Base-by-base conservation (phyloP, 2,113 vertebrate species). In the Myotis davidii region DNA sequence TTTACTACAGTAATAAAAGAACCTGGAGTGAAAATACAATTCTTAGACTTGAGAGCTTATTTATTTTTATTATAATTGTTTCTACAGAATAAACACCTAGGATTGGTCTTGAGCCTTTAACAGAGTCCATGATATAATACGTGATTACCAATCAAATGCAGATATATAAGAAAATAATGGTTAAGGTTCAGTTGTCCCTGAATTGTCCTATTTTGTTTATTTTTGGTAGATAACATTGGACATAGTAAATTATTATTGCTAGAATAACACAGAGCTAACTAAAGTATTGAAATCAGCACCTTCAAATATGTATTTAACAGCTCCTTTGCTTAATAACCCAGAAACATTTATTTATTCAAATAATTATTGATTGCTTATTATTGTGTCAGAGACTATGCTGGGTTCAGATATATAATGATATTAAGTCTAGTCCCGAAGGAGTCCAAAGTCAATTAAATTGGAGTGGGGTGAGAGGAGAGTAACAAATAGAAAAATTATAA, bases 51-150 rank as follows among this genome's bases (percentile, higher is more conserved):
- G 27, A 95, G 27, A 95, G 12, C 10, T 52, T 93, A 64, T 82
- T 90, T 90, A 81, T 72, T 95, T 95, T 78, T 82, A 74, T 9
- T 0, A 18, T 90, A 84, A 48, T 94, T 82, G 3, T 96, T 85
- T 88, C 29, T 90, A 34, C 1, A 90, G 65, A 88, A 61, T 77
- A 73, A 77, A 85, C 90, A 12, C 6, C 8, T 89, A 56, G 2
- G 50, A 37, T 52, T 87, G 25, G 1, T 90, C n/a, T 95, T 90
- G 25, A 5, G 20, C 11, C n/a, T 70, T 84, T 76, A 61, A 23
- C 12, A 91, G 54, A n/a, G 6, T 91, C 69, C 23, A 27, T 48
- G 37, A 42, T 82, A 34, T 67, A 39, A 37, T 42, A 45, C 5
- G 11, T 88, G 20, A 76, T 74, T 82, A 78, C 0, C 54, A 21